A percentile compares a stretch with the other conserved stretches of the same genome.
These are phyloP conservation scores for Aurelia sp. DNA, from an alignment of 30 jellyfish, hydroid and myxozoan genomes.

Conservation along the genomic window DNA sequence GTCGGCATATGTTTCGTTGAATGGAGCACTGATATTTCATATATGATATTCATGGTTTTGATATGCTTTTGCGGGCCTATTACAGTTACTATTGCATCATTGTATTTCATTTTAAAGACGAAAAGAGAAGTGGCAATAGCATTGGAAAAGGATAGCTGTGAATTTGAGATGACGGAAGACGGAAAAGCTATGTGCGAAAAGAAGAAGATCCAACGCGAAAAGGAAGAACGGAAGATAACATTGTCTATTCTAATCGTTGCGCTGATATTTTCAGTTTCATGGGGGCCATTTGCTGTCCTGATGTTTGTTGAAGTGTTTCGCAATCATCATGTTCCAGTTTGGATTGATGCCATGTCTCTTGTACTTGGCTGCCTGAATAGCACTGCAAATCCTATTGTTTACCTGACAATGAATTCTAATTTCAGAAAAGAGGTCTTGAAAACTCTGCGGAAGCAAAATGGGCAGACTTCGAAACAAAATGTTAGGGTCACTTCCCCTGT, in stretches of 20 bases:
- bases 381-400: slow-evolving; percentile 67
- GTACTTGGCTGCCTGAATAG: slow-evolving; percentile 70
- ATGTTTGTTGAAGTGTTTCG: slow-evolving; percentile 63
- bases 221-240: slow-evolving; percentile 59
- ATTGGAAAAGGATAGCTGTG: neutral
- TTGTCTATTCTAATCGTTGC: slow-evolving; percentile 45
- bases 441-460: too few species aligned
- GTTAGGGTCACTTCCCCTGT: too few species aligned
- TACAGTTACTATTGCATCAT: slow-evolving; percentile 26
- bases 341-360: slow-evolving; percentile 50
- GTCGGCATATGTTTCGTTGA: slow-evolving; percentile 51
- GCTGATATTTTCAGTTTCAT: slow-evolving; percentile 56
- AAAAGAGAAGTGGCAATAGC: neutral
- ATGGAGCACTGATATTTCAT: slow-evolving; percentile 39
- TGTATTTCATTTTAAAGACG: slow-evolving; percentile 15
- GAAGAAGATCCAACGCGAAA: neutral
- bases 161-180: neutral
- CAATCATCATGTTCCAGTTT: slow-evolving; percentile 16
- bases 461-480: too few species aligned
- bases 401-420: slow-evolving; percentile 46
- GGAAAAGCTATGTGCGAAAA: neutral
- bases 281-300: slow-evolving; percentile 89
- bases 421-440: slow-evolving; percentile 21
- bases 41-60: slow-evolving; percentile 55
- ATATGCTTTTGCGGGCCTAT: slow-evolving; percentile 58